phyloP scores from a whole-genome alignment of 2,797 vertebrate genomes.

The Scleropages formosus region DNA sequence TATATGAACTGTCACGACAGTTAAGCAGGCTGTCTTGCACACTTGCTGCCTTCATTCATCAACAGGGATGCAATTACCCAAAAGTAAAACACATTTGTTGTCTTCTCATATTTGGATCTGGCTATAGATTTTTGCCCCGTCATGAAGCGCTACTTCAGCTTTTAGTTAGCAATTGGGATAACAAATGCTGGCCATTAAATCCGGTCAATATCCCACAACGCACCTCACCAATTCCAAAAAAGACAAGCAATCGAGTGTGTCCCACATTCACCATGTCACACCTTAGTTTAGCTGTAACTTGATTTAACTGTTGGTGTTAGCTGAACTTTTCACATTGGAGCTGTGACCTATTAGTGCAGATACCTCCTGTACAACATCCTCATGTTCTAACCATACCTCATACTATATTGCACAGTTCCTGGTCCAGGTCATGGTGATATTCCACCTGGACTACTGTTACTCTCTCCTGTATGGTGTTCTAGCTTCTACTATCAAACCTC shows the following conservation, averaged over 20 bases:
- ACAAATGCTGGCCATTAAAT: constrained; percentile 46
- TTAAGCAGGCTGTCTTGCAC: constrained; percentile 25
- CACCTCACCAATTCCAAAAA: constrained; percentile 37
- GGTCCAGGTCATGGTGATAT: too few relatives aligned
- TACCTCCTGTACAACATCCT: too few relatives aligned
- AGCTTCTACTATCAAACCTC: too few relatives aligned
- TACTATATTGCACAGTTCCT: too few relatives aligned
- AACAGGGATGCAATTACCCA: constrained; percentile 42
- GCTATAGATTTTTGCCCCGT: constrained; percentile 36
- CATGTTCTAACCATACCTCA: not conserved
- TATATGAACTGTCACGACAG: constrained; percentile 19
- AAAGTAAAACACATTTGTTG: constrained; percentile 44
- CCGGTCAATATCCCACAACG: constrained; percentile 41
- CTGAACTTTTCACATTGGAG: too few relatives aligned
- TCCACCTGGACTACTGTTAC: too few relatives aligned
- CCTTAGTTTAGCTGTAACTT: constrained; percentile 1
- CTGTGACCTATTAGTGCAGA: too few relatives aligned
- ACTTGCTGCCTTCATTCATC: constrained; percentile 37
- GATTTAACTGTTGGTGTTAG: too few relatives aligned
- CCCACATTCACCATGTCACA: constrained; percentile 17
- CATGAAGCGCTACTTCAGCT: constrained; percentile 19
- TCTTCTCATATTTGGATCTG: constrained; percentile 34
- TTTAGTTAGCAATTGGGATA: constrained; percentile 36
- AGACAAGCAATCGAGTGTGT: constrained; percentile 28
- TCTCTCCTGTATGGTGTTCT: too few relatives aligned